These are phyloP conservation scores for Jordanella pulchra DNA, from an alignment of 2,797 vertebrate species.

Conservation along the genomic window DNA sequence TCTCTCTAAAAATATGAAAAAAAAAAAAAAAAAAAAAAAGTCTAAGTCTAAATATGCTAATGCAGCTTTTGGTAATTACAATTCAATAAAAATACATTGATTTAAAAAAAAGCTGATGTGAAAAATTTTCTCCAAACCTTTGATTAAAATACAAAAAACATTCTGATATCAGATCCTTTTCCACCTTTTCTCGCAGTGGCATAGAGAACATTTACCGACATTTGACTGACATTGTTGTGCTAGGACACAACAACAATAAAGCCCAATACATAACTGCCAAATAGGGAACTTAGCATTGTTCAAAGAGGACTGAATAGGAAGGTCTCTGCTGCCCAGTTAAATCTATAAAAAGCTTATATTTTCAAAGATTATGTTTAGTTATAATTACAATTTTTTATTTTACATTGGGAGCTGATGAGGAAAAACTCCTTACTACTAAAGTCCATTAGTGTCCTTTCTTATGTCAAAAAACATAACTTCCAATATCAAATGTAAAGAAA, in stretches of 20 bases:
- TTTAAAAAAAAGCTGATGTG: too few species aligned
- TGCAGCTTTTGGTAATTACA: too few species aligned
- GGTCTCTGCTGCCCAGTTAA: not conserved
- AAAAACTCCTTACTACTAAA: not conserved
- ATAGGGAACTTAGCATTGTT: not conserved
- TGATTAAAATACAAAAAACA: too few species aligned
- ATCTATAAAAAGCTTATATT: not conserved
- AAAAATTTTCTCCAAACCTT: too few species aligned
- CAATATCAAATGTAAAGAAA: too few species aligned
- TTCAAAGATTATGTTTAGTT: not conserved
- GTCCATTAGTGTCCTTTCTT: not conserved
- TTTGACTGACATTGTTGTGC: not conserved
- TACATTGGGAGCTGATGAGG: not conserved
- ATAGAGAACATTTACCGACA: not conserved
- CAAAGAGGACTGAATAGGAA: not conserved
- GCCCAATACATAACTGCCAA: not conserved
- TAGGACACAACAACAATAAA: not conserved
- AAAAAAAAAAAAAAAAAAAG: too few species aligned
- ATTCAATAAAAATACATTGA: too few species aligned
- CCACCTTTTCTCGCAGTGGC: not conserved
- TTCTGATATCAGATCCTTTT: not conserved
- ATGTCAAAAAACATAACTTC: not conserved
- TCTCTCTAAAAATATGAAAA: too few species aligned
- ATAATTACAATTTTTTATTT: not conserved
- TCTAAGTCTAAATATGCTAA: too few species aligned